Evolutionary conservation across 2,113 vertebrate genomes (phyloP).

Genomic region (Ophthalmotilapia sp.): DNA sequence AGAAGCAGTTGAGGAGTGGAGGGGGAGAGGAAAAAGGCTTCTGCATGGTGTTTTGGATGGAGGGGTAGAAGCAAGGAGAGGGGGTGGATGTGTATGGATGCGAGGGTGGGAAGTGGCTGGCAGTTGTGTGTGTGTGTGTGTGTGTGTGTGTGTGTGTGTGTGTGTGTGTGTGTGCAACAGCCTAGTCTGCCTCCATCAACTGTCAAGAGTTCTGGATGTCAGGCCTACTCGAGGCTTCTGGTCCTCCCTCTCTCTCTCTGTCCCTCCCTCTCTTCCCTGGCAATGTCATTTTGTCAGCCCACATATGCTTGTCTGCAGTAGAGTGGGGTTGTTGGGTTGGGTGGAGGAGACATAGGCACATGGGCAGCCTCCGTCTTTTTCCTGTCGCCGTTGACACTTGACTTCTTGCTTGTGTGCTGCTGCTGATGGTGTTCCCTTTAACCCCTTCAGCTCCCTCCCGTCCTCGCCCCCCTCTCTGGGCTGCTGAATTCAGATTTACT

Average conservation of each 20-base stretch:
- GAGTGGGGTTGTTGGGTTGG: slow-evolving; percentile 15
- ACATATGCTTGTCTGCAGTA: slow-evolving; percentile 74
- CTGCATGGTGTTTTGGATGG: background rate
- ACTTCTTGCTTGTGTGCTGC: slow-evolving; percentile 34
- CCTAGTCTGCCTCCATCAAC: slow-evolving; percentile 68
- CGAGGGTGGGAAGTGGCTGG: background rate
- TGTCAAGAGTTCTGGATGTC: slow-evolving; percentile 62
- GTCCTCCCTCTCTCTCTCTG: background rate
- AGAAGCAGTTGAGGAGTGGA: slow-evolving; percentile 16
- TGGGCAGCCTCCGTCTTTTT: slow-evolving; percentile 73
- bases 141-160: no score
- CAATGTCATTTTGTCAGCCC: slow-evolving; percentile 80
- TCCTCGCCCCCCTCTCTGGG: background rate
- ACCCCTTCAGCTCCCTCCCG: slow-evolving; percentile 21
- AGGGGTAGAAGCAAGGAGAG: background rate
- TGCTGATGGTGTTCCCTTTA: slow-evolving; percentile 27
- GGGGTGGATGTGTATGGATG: slow-evolving; percentile 34
- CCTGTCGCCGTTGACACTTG: slow-evolving; percentile 64
- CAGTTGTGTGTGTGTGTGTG: slow-evolving; percentile 41
- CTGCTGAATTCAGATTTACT: background rate
- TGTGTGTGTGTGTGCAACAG: slow-evolving; percentile 25
- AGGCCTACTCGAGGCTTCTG: slow-evolving; percentile 38
- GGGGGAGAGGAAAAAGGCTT: background rate
- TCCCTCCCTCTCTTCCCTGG: slow-evolving; percentile 54
- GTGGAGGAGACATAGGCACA: slow-evolving; percentile 38